Evolutionary conservation across 2,113 vertebrate species (phyloP).

Genomic region (Rhagologus leucostigma): DNA sequence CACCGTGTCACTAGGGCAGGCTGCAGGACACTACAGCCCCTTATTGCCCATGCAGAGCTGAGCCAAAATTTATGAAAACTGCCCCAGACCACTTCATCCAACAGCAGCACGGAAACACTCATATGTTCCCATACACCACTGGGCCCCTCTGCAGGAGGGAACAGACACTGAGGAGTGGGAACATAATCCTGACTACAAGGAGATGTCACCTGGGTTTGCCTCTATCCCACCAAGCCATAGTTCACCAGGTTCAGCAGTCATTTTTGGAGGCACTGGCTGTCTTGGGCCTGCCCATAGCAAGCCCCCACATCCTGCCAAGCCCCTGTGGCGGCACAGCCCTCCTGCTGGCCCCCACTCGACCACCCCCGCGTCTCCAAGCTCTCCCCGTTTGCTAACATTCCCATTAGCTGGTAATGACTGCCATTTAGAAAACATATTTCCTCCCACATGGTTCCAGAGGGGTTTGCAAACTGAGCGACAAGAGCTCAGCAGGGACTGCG

Average conservation of each 20-base stretch:
- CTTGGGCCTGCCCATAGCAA: background rate
- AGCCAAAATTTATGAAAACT: background rate
- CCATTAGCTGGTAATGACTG: constrained; percentile 58
- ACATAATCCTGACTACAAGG: background rate
- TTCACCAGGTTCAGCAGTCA: background rate
- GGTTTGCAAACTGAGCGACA: constrained; percentile 38
- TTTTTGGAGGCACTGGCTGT: background rate
- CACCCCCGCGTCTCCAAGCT: background rate
- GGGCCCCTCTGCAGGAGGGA: background rate
- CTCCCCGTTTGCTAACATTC: constrained; percentile 18
- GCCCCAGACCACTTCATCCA: background rate
- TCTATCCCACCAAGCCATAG: background rate
- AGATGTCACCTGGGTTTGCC: background rate
- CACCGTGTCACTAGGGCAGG: rapidly evolving
- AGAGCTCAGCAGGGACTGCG: constrained; percentile 2
- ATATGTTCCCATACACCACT: rapidly evolving
- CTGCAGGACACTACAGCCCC: background rate
- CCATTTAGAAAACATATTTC: constrained; percentile 61
- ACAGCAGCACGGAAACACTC: background rate
- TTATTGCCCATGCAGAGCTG: background rate
- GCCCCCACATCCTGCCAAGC: background rate
- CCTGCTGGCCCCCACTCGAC: background rate
- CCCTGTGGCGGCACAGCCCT: background rate
- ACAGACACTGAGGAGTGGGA: rapidly evolving
- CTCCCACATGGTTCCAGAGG: constrained; percentile 56